A percentile compares a stretch with the other conserved stretches of the same genome.
Evolutionary conservation across 2,888 invertebrate genomes (phyloP).

Genomic region (Andrena bicolor): DNA sequence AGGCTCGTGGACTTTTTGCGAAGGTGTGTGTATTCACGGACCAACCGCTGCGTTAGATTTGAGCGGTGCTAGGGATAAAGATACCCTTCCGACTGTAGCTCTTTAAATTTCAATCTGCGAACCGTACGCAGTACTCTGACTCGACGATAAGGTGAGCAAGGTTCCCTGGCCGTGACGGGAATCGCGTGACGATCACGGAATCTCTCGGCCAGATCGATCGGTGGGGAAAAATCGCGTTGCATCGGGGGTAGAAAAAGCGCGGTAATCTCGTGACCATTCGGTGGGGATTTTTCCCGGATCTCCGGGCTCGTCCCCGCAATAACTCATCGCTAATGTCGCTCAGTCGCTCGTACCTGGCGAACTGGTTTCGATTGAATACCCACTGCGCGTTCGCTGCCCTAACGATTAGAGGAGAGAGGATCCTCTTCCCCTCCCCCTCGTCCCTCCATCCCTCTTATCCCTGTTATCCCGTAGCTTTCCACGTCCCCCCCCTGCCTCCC

Average conservation of each 20-base stretch:
- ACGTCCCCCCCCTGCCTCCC: no score
- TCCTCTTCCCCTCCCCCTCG: slow-evolving; percentile 9
- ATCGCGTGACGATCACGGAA: slow-evolving; percentile 50
- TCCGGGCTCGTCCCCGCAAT: slow-evolving; percentile 36
- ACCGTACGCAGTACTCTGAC: no score
- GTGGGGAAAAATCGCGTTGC: slow-evolving; percentile 19
- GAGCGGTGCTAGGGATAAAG: no score
- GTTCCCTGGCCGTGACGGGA: slow-evolving; percentile 7
- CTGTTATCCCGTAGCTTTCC: background rate
- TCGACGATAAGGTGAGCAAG: no score
- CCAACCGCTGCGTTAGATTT: no score
- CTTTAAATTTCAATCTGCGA: no score
- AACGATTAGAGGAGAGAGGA: slow-evolving; percentile 60
- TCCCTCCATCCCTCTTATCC: slow-evolving; percentile 4
- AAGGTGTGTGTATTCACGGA: no score
- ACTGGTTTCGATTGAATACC: slow-evolving; percentile 69
- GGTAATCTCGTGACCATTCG: slow-evolving; percentile 58
- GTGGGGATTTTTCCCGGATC: slow-evolving; percentile 58
- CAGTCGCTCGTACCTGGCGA: slow-evolving; percentile 48
- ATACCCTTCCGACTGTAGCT: no score
- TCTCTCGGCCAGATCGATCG: slow-evolving; percentile 9
- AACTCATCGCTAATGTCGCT: slow-evolving; percentile 68
- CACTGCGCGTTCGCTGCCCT: slow-evolving; percentile 27
- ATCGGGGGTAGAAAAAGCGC: slow-evolving; percentile 25
- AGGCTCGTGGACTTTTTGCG: slow-evolving; percentile 1